These are phyloP conservation scores for Naso thynnoides DNA, from an alignment of 2,797 vertebrate species.

Conservation along the genomic window DNA sequence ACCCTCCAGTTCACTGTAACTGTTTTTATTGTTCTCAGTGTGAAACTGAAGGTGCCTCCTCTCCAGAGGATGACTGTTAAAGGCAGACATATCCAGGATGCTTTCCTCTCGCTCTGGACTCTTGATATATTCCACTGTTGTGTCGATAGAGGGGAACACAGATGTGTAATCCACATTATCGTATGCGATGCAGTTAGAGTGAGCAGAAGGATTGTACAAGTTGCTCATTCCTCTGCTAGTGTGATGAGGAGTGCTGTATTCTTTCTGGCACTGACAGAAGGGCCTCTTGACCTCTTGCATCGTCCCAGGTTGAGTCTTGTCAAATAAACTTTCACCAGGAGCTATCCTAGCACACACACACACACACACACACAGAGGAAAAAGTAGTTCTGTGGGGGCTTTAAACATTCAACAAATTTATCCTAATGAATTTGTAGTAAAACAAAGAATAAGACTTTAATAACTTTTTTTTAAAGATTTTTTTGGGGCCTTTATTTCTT, in stretches of 20 bases:
- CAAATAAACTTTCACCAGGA: constrained; percentile 87
- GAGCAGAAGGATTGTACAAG: constrained; percentile 46
- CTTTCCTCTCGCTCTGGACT: constrained; percentile 59
- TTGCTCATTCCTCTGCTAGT: constrained; percentile 20
- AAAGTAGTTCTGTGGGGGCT: neutral
- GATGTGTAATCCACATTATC: constrained; percentile 84
- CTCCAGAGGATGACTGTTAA: constrained; percentile 44
- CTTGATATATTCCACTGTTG: constrained; percentile 82
- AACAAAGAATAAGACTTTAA: neutral
- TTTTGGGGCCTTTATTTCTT: too few relatives aligned
- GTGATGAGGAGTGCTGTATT: constrained; percentile 49
- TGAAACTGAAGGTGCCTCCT: constrained; percentile 24
- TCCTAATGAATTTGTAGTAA: neutral
- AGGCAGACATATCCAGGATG: constrained; percentile 59
- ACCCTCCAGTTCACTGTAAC: constrained; percentile 1
- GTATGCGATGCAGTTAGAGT: constrained; percentile 72
- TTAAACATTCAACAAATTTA: neutral
- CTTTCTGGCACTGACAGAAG: constrained; percentile 83
- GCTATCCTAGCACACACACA: constrained; percentile 79
- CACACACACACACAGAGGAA: constrained; percentile 22
- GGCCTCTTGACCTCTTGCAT: constrained; percentile 61
- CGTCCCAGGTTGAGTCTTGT: constrained; percentile 70
- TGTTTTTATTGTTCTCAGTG: neutral
- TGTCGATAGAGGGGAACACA: constrained; percentile 85
- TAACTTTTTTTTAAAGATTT: too few relatives aligned